phyloP scores from a whole-genome alignment of 2,888 invertebrate genomes.

The Melieria picta region DNA sequence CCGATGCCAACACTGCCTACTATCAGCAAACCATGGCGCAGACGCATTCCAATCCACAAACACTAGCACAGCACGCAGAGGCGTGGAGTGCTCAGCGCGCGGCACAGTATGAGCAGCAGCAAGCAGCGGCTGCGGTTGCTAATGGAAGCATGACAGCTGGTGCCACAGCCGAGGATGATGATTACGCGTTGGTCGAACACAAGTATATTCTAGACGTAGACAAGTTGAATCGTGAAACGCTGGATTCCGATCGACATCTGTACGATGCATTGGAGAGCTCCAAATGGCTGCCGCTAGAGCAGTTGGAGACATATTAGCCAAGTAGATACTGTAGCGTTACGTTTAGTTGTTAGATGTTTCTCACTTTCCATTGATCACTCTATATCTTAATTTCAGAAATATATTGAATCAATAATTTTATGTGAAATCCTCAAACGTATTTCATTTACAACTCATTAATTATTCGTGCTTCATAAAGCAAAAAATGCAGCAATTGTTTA shows the following conservation, averaged over 20 bases:
- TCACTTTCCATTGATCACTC: too few species aligned
- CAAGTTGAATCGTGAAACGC: conserved; percentile 78
- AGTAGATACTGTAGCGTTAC: too few species aligned
- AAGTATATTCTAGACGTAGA: conserved; percentile 79
- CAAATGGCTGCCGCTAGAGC: conserved; percentile 84
- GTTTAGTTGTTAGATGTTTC: too few species aligned
- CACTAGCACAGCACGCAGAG: conserved; percentile 66
- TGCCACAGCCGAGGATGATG: conserved; percentile 69
- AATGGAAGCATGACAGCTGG: conserved; percentile 60
- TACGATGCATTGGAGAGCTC: conserved; percentile 86
- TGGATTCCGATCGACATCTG: conserved; percentile 79
- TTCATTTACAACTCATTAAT: too few species aligned
- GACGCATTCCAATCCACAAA: conserved; percentile 61
- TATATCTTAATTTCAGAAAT: too few species aligned
- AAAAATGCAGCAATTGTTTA: too few species aligned
- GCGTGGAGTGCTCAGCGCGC: conserved; percentile 67
- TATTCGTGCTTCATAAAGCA: too few species aligned
- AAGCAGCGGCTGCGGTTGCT: conserved; percentile 54
- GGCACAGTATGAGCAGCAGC: conserved; percentile 64
- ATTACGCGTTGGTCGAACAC: conserved; percentile 83
- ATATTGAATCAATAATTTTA: too few species aligned
- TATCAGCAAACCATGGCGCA: conserved; percentile 66
- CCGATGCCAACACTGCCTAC: conserved; percentile 58
- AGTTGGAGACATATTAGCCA: conserved; percentile 72
- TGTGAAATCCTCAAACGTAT: too few species aligned